phyloP scores from a whole-genome alignment of 2,113 vertebrate species.

The Probosciger aterrimus region DNA sequence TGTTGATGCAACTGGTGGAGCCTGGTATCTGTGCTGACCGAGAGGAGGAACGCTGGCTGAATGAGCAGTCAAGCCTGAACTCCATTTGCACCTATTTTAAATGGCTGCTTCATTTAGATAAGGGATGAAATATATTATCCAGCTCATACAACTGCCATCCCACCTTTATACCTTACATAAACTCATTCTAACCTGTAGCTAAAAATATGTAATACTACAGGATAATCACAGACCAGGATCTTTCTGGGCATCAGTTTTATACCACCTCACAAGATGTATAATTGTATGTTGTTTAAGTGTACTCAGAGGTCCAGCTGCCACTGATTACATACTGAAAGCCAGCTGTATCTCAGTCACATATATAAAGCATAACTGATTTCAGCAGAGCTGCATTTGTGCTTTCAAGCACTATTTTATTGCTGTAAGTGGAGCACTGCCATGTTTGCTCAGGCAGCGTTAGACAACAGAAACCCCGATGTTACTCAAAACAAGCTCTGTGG shows the following conservation, averaged over 20 bases:
- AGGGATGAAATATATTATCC: not conserved
- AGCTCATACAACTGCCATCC: not conserved
- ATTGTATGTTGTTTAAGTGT: not conserved
- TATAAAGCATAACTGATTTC: not conserved
- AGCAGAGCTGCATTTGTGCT: not conserved
- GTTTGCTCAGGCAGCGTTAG: not conserved
- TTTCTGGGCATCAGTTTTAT: not conserved
- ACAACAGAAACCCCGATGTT: not conserved
- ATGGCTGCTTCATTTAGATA: not conserved
- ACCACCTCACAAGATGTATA: not conserved
- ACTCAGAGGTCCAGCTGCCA: not conserved
- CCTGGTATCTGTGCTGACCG: not conserved
- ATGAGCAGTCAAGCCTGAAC: not conserved
- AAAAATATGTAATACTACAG: not conserved
- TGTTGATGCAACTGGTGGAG: not conserved
- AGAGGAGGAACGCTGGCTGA: not conserved
- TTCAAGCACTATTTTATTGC: not conserved
- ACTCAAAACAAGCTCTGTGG: conserved; percentile 24
- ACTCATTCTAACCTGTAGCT: not conserved
- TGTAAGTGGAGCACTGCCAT: not conserved
- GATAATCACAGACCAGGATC: not conserved
- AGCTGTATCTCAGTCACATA: not conserved
- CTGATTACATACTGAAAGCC: not conserved
- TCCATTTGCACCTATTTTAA: not conserved
- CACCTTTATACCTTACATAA: not conserved